phyloP scores from a whole-genome alignment of 2,888 invertebrate species.

The Orthosia cruda region DNA sequence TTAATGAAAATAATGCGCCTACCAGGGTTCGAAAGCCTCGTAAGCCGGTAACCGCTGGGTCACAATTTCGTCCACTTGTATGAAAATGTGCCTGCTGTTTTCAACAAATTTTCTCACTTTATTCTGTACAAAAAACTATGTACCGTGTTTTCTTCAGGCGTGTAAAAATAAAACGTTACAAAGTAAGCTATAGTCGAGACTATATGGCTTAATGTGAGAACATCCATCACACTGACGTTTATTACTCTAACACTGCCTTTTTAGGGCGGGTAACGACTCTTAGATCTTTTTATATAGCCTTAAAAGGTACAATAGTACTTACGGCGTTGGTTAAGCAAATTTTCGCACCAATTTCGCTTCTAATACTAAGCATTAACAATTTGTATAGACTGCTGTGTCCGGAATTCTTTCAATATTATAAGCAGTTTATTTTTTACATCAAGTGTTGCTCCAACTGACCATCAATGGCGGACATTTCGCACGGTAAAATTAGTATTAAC shows the following conservation, averaged over 20 bases:
- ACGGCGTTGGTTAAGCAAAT: neutral
- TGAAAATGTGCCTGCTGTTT: too few species aligned
- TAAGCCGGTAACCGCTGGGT: too few species aligned
- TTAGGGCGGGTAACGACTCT: conserved; percentile 35
- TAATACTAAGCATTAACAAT: neutral
- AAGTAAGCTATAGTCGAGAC: conserved; percentile 13
- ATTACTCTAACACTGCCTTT: conserved; percentile 49
- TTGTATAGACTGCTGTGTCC: neutral
- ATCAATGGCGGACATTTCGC: too few species aligned
- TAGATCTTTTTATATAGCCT: conserved; percentile 43
- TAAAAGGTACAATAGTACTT: conserved; percentile 16
- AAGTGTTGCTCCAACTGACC: too few species aligned
- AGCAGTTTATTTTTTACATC: too few species aligned
- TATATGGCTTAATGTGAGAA: conserved; percentile 33
- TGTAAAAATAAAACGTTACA: conserved; percentile 29
- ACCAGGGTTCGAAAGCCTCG: too few species aligned
- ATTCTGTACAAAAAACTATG: neutral
- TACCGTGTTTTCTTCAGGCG: neutral
- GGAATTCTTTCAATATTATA: too few species aligned
- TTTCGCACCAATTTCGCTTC: neutral
- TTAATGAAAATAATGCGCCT: too few species aligned
- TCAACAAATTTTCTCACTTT: neutral
- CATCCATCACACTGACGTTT: conserved; percentile 66
- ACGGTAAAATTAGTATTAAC: too few species aligned
- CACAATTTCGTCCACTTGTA: too few species aligned